Evolutionary conservation across 92 coral and sea anemone species (phyloP), one percentile per base, ranked within the genome.

Genomic region (Chrysogorgia sp.): DNA sequence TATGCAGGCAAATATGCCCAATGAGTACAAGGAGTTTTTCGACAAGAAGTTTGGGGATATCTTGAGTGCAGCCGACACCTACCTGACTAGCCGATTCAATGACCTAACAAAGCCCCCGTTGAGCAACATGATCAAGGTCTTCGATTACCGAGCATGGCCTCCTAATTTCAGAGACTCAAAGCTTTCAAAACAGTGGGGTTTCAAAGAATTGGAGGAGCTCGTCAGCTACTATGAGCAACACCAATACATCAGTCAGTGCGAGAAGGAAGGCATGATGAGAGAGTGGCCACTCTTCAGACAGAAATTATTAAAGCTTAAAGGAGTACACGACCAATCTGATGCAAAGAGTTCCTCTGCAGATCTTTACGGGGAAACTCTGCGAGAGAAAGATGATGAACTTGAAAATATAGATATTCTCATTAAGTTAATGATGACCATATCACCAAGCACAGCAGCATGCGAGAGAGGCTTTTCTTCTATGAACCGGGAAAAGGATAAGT

Each of bases 371-470:
- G 64, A 58, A 21, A 21, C 26, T 26, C 13, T 58, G 28, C 33
- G 2, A 58, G 5, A 58, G 64, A 58, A 58, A 20, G 64, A 58
- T 26, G 64, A 58, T 15, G 64, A 58, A 28, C 28, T 58, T 20
- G 28, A 58, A 21, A 58, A 58, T 28, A 58, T 58, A 3, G 2
- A 20, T 58, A 58, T 58, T 26, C 33, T 58, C 29, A 26, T 58
- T 21, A 21, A 58, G 64, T 26, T 58, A 21, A 58, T 58, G 64
- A 26, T 26, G 64, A 58, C 64, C 26, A 26, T 58, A 20, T 58
- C 64, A 1, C 64, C 28, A 32, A 58, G 64, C 64, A 58, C 64
- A 20, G 64, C 64, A 20, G 64, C 64, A 21, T 58, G 64, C 26
- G 64, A 58, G 2, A 21, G 64, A 20, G 64, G 64, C 14, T 58